Evolutionary conservation across 2,113 vertebrate genomes (phyloP).

Genomic region (Rhinoptilus africanus): DNA sequence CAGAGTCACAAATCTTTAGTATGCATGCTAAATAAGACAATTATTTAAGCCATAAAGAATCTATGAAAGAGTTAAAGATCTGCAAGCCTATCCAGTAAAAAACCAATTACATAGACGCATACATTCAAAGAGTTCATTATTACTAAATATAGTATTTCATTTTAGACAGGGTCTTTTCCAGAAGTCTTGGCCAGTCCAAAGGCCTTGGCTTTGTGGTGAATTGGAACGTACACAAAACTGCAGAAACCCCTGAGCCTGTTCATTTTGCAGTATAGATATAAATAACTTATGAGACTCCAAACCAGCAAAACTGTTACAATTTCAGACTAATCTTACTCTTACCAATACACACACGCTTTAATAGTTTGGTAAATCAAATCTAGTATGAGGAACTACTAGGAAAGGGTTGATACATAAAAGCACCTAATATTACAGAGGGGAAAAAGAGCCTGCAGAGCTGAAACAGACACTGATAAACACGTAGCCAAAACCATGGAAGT

Average conservation of each 20-base stretch:
- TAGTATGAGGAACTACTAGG: background rate
- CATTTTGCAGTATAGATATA: background rate
- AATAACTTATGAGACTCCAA: background rate
- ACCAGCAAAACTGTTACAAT: background rate
- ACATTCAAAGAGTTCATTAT: background rate
- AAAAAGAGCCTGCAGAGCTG: background rate
- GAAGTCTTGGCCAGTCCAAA: background rate
- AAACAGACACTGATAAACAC: background rate
- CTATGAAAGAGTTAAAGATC: background rate
- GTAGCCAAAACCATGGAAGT: background rate
- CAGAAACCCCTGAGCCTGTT: background rate
- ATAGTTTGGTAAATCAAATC: background rate
- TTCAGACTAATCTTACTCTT: background rate
- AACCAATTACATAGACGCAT: background rate
- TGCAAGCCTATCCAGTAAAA: background rate
- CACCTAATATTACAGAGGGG: fast-evolving
- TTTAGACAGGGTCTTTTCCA: background rate
- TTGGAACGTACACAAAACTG: background rate
- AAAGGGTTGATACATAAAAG: background rate
- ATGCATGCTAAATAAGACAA: background rate
- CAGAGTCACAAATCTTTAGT: background rate
- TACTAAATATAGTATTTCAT: background rate
- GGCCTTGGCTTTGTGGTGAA: background rate
- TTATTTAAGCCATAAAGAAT: background rate
- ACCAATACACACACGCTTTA: background rate